phyloP scores from a whole-genome alignment of 2,888 invertebrate genomes.

The Elgonia sp. region DNA sequence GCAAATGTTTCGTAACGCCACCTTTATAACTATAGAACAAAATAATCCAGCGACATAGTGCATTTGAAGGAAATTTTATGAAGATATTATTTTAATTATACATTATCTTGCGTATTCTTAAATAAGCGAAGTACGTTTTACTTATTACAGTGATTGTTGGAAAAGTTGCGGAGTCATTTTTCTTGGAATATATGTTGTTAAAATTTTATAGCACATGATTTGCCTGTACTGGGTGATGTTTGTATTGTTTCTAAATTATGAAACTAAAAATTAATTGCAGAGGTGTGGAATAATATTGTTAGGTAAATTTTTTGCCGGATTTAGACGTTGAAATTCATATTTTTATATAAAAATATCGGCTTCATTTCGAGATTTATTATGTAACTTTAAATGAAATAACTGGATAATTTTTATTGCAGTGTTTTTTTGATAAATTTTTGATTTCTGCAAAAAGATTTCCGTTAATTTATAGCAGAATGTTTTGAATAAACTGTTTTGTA shows the following conservation, averaged over 20 bases:
- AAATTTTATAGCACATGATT: constrained; percentile 43
- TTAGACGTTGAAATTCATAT: no score
- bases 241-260: constrained; percentile 50
- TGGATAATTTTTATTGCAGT: no score
- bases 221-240: constrained; percentile 36
- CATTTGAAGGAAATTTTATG: constrained; percentile 62
- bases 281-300: background rate
- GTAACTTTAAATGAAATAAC: no score
- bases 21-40: constrained; percentile 52
- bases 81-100: constrained; percentile 73
- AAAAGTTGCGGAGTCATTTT: constrained; percentile 53
- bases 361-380: no score
- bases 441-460: no score
- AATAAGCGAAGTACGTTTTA: constrained; percentile 40
- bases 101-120: constrained; percentile 54
- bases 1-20: constrained; percentile 62
- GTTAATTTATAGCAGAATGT: no score
- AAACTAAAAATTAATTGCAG: constrained; percentile 44
- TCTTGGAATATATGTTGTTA: constrained; percentile 53
- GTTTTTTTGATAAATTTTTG: no score
- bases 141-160: constrained; percentile 49
- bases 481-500: no score
- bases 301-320: background rate
- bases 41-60: constrained; percentile 58
- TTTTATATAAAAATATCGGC: no score